Evolutionary conservation across 2,888 invertebrate species (phyloP).

Genomic region (Mayetiola destructor): DNA sequence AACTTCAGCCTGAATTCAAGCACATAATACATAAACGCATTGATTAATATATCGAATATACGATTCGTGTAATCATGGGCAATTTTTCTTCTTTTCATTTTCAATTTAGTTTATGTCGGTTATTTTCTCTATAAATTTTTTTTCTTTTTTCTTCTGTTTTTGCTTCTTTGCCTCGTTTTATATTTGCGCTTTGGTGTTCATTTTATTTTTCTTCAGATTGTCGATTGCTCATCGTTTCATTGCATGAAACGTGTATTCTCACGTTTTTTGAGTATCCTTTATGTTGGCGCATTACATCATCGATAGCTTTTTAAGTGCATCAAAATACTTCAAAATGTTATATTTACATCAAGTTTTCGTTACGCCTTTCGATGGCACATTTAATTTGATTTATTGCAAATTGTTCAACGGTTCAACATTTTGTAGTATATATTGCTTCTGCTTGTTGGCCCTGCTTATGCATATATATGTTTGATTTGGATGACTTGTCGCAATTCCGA

Average conservation of each 20-base stretch:
- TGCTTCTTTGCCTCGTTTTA: background rate
- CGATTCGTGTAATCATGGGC: constrained; percentile 9
- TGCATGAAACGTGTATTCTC: too few relatives aligned
- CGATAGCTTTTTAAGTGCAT: constrained; percentile 9
- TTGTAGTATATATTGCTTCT: background rate
- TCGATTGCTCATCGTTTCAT: too few relatives aligned
- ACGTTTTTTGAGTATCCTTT: too few relatives aligned
- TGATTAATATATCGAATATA: constrained; percentile 11
- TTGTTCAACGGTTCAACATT: constrained; percentile 1
- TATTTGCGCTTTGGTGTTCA: too few relatives aligned
- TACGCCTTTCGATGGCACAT: constrained; percentile 13
- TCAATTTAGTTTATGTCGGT: background rate
- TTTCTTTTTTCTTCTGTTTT: background rate
- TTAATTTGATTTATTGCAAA: constrained; percentile 12
- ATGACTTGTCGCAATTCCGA: too few relatives aligned
- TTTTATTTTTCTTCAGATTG: too few relatives aligned
- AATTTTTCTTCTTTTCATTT: constrained; percentile 12
- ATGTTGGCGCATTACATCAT: constrained; percentile 7
- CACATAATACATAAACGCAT: too few relatives aligned
- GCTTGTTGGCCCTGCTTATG: background rate
- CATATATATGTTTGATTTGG: too few relatives aligned
- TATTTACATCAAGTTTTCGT: constrained; percentile 9
- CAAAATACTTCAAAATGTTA: too few relatives aligned
- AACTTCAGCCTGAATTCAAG: too few relatives aligned
- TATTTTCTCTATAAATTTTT: background rate